Percentiles rank a stretch among this genome's conserved stretches.
Conservation (phyloP, 1,140 invertebrate genomes). For the Homalodisca vitripennis region DNA sequence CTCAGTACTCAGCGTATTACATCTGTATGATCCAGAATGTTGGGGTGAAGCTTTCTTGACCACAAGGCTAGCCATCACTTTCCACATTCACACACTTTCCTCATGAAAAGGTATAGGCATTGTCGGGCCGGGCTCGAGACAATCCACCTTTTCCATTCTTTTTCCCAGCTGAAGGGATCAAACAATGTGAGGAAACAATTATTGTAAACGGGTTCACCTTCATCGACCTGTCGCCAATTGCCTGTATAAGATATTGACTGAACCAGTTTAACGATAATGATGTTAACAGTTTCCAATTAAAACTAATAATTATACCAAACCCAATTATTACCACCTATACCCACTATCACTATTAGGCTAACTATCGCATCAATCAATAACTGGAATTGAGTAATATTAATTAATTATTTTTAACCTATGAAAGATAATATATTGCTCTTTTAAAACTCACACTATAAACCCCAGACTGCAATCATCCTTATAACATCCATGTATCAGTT, state of each 20-base stretch:
- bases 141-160: slow-evolving; percentile 28
- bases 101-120: slow-evolving; percentile 22
- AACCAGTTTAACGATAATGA: neutral
- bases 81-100: slow-evolving; percentile 5
- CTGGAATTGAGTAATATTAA: too few relatives aligned
- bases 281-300: neutral
- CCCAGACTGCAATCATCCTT: too few relatives aligned
- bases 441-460: too few relatives aligned
- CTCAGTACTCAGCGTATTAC: slow-evolving; percentile 35
- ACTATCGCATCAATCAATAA: too few relatives aligned
- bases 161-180: slow-evolving; percentile 37
- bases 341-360: too few relatives aligned
- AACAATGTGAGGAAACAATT: slow-evolving; percentile 38
- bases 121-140: slow-evolving; percentile 21
- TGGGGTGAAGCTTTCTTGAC: slow-evolving; percentile 30
- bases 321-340: too few relatives aligned
- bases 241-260: slow-evolving; percentile 26
- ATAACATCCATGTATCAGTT: too few relatives aligned
- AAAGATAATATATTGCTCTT: too few relatives aligned
- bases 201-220: slow-evolving; percentile 37
- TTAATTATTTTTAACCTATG: too few relatives aligned
- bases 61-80: slow-evolving; percentile 31
- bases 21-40: slow-evolving; percentile 37
- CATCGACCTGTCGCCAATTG: slow-evolving; percentile 33
- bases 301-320: too few relatives aligned